These are phyloP conservation scores for Entelurus aequoreus DNA, from an alignment of 2,113 vertebrate genomes.

Conservation along the genomic window DNA sequence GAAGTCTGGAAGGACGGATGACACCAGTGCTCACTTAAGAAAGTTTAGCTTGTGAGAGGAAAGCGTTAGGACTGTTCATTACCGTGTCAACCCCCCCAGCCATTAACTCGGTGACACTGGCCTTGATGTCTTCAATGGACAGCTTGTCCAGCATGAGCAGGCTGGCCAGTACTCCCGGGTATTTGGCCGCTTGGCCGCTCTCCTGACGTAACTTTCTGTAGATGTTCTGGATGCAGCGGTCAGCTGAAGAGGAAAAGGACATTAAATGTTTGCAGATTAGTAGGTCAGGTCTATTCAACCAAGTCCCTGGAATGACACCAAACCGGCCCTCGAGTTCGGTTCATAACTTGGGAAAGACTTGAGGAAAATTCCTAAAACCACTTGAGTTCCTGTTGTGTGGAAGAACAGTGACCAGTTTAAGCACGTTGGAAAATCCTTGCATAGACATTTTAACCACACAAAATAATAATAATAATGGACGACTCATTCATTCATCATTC, in stretches of 20 bases:
- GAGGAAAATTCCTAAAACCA: too few relatives aligned
- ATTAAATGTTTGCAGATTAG: too few relatives aligned
- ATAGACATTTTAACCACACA: too few relatives aligned
- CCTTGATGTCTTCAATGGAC: slow-evolving; percentile 84
- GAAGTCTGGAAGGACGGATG: slow-evolving; percentile 76
- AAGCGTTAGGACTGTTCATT: neutral
- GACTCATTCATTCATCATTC: too few relatives aligned
- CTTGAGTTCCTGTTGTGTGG: too few relatives aligned
- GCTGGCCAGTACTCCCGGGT: slow-evolving; percentile 79
- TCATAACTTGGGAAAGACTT: too few relatives aligned
- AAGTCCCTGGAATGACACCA: too few relatives aligned
- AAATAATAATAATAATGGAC: too few relatives aligned
- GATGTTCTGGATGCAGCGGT: slow-evolving; percentile 82
- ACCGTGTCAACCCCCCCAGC: slow-evolving; percentile 93
- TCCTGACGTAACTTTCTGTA: slow-evolving; percentile 72
- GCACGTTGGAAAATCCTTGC: too few relatives aligned
- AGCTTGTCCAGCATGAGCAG: slow-evolving; percentile 80
- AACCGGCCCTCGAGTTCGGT: too few relatives aligned
- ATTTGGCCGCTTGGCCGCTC: slow-evolving; percentile 41
- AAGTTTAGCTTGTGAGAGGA: neutral
- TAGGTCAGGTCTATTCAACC: too few relatives aligned
- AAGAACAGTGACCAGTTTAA: too few relatives aligned
- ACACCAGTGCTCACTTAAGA: neutral
- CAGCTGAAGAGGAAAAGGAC: slow-evolving; percentile 66
- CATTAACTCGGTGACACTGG: slow-evolving; percentile 88